These are phyloP conservation scores for Globodera rostochiensis DNA, from an alignment of 1,140 invertebrate species.

Conservation along the genomic window DNA sequence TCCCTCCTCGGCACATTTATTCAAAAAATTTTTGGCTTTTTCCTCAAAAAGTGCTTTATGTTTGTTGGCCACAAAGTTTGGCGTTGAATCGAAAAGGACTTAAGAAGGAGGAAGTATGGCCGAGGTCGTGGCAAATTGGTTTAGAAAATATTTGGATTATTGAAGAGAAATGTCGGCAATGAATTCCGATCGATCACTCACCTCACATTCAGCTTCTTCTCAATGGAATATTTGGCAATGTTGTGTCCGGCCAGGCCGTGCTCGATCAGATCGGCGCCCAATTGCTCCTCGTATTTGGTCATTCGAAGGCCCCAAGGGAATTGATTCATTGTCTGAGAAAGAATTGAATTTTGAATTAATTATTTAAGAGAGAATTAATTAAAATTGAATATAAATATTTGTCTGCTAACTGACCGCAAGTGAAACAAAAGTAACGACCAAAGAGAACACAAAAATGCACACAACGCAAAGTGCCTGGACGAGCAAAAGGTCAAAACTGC, in stretches of 20 bases:
- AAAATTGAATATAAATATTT: slow-evolving; percentile 1
- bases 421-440: slow-evolving; percentile 44
- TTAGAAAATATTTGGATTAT: not conserved
- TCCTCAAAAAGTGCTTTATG: not conserved
- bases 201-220: slow-evolving; percentile 57
- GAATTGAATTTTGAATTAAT: not conserved
- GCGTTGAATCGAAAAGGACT: not conserved
- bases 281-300: slow-evolving; percentile 79
- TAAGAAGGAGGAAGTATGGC: not conserved
- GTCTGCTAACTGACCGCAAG: slow-evolving; percentile 36
- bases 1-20: slow-evolving; percentile 11
- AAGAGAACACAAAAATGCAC: slow-evolving; percentile 33
- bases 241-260: slow-evolving; percentile 73
- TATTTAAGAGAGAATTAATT: not conserved
- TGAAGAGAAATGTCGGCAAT: not conserved
- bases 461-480: slow-evolving; percentile 42
- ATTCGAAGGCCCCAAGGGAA: slow-evolving; percentile 78
- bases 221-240: slow-evolving; percentile 54
- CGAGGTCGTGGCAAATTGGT: slow-evolving; percentile 28
- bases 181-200: slow-evolving; percentile 19
- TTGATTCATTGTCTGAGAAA: slow-evolving; percentile 74
- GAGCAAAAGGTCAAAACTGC: slow-evolving; percentile 33
- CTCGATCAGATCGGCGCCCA: slow-evolving; percentile 84
- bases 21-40: not conserved
- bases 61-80: not conserved